Percentiles rank a stretch among this genome's conserved stretches.
Conservation (phyloP, 2,113 vertebrate genomes). For the Neomonachus schauinslandi region DNA sequence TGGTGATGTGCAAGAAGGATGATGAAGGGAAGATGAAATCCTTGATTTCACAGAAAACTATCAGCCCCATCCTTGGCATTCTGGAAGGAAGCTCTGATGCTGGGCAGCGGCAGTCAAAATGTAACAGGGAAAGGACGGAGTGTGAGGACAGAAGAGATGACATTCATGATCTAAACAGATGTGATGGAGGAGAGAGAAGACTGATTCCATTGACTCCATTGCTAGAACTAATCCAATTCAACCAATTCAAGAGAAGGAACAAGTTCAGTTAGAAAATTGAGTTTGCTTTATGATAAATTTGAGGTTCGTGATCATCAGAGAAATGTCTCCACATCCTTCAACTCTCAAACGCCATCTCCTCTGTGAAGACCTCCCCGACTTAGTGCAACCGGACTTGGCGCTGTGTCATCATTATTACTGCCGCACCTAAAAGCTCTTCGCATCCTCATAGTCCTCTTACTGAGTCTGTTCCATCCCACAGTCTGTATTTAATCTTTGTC, state of each 20-base stretch:
- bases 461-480: neutral
- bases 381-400: fast-evolving
- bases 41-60: fast-evolving
- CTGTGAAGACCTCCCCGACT: neutral
- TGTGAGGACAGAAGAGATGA: neutral
- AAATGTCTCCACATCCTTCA: neutral
- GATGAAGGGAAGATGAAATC: neutral
- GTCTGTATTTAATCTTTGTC: neutral
- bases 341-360: neutral
- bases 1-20: neutral
- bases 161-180: neutral
- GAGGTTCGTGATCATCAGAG: neutral
- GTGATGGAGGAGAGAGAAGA: neutral
- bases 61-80: neutral
- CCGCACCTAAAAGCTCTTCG: fast-evolving
- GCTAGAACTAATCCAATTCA: neutral
- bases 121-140: neutral
- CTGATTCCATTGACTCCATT: fast-evolving
- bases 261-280: neutral
- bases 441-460: neutral
- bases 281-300: neutral
- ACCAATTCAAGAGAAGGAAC: neutral
- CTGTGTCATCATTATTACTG: fast-evolving
- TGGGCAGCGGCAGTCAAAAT: too few species aligned
- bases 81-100: fast-evolving